Evolutionary conservation across 2,888 invertebrate genomes (phyloP).

Genomic region (Dicyrtomina minuta): DNA sequence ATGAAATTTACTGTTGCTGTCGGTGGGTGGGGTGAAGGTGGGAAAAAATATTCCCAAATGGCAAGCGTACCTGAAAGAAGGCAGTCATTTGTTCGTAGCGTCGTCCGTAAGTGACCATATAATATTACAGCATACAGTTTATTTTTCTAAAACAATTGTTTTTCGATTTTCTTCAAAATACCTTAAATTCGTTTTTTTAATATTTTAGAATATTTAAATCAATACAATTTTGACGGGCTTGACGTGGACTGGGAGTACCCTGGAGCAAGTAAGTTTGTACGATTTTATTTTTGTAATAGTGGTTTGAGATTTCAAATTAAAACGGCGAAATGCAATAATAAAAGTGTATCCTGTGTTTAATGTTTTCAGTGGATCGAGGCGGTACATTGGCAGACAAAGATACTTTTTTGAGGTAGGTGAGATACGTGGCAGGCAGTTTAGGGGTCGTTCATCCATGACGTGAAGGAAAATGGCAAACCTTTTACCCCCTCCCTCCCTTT

Average conservation of each 20-base stretch:
- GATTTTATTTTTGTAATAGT: not conserved
- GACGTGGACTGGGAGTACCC: constrained; percentile 92
- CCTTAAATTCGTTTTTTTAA: too few species aligned
- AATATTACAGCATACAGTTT: not conserved
- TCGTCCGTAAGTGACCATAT: constrained; percentile 37
- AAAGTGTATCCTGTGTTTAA: too few species aligned
- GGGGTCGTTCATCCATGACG: too few species aligned
- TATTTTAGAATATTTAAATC: constrained; percentile 68
- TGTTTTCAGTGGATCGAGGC: constrained; percentile 67
- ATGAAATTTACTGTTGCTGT: constrained; percentile 55
- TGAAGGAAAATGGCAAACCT: too few species aligned
- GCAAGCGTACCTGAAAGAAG: constrained; percentile 41
- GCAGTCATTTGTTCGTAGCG: constrained; percentile 44
- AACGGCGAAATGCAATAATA: too few species aligned
- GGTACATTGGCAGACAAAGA: constrained; percentile 82
- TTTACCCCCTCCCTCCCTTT: too few species aligned
- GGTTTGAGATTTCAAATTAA: not conserved
- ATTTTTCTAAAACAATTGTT: too few species aligned
- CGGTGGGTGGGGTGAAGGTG: constrained; percentile 56
- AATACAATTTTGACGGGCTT: constrained; percentile 79
- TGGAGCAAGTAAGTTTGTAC: constrained; percentile 14
- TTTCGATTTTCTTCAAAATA: too few species aligned
- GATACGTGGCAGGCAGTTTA: too few species aligned
- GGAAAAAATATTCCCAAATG: constrained; percentile 49
- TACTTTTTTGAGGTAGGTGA: constrained; percentile 65